Base-by-base conservation (phyloP, 1,140 invertebrate species). In the Lepidostoma basale region DNA sequence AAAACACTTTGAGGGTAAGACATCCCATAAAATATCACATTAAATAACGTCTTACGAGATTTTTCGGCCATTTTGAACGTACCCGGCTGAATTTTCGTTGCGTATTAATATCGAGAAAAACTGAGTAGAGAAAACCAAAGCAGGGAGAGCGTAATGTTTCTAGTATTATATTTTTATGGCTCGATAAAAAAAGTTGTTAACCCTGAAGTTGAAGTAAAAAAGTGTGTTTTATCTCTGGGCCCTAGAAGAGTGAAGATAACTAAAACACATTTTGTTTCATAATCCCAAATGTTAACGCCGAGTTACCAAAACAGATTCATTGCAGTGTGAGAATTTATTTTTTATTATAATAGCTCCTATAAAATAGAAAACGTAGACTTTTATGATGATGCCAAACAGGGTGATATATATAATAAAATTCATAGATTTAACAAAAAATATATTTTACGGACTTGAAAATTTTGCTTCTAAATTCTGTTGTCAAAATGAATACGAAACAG, bases 121-220 rank as follows among this genome's bases (percentile, higher is more conserved):
- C 14, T 9, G 33, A 22, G 47, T 20, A 30, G 10, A 54, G 36
- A 52, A 63, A 68, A 59, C 65, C 54, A 52, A 71, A 59, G 52
- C 65, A 65, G 60, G 52, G 60, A 60, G 68, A 71, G 63, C 49
- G 60, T 71, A 66, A 71, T 67, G 69, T 71, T 71, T 68, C 69
- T 71, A 67, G 65, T 68, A 71, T 71, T 67, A 71, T 71, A 68
- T 64, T 71, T 68, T 71, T 71, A 71, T 67, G 65, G 33, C 59
- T 59, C 52, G 39, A 71, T 71, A 71, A 71, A 71, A 70, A 64
- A 68, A 68, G 64, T 71, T 68, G 69, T 68, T 71, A 71, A 67
- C 69, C 69, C 69, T 49, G 56, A 40, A 60, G 40, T 40, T 64
- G 59, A 25, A 71, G 65, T 67, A 68, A 64, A 71, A 64, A 71